Evolutionary conservation across 1,140 invertebrate species (phyloP).

Genomic region (Episyrphus balteatus): DNA sequence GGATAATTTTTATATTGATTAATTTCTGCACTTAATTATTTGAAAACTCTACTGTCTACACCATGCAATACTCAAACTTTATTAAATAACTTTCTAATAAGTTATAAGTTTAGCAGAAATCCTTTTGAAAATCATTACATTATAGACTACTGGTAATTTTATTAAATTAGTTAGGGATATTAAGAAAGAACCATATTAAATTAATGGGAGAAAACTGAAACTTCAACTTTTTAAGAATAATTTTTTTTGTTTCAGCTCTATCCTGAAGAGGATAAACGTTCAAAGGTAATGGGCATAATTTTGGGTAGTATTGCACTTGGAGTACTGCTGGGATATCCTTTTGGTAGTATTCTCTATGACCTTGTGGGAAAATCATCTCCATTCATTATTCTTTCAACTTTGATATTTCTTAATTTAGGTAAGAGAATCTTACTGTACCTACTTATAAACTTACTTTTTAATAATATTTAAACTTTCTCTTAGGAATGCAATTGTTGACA

Average conservation of each 20-base stretch:
- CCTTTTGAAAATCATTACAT: too few species aligned
- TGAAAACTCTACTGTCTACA: too few species aligned
- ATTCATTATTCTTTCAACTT: slow-evolving; percentile 53
- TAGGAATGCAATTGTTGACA: slow-evolving; percentile 23
- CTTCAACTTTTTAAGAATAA: not conserved
- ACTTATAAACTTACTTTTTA: not conserved
- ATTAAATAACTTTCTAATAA: too few species aligned
- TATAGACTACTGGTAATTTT: too few species aligned
- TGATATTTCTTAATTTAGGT: slow-evolving; percentile 50
- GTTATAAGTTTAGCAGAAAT: too few species aligned
- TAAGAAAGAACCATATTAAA: too few species aligned
- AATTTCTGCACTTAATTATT: too few species aligned
- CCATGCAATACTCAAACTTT: too few species aligned
- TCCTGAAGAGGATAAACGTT: slow-evolving; percentile 40
- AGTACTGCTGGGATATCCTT: slow-evolving; percentile 67
- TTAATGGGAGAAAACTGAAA: too few species aligned
- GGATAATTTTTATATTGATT: too few species aligned
- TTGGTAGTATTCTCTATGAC: slow-evolving; percentile 65
- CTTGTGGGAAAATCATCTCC: slow-evolving; percentile 61
- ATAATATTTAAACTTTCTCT: not conserved
- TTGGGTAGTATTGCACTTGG: slow-evolving; percentile 70
- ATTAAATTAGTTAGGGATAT: too few species aligned
- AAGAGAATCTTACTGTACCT: slow-evolving; percentile 16
- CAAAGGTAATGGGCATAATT: slow-evolving; percentile 62
- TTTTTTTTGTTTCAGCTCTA: slow-evolving; percentile 16